Evolutionary conservation across 1,140 invertebrate genomes (phyloP).

Genomic region (Drosophila fuyamai): DNA sequence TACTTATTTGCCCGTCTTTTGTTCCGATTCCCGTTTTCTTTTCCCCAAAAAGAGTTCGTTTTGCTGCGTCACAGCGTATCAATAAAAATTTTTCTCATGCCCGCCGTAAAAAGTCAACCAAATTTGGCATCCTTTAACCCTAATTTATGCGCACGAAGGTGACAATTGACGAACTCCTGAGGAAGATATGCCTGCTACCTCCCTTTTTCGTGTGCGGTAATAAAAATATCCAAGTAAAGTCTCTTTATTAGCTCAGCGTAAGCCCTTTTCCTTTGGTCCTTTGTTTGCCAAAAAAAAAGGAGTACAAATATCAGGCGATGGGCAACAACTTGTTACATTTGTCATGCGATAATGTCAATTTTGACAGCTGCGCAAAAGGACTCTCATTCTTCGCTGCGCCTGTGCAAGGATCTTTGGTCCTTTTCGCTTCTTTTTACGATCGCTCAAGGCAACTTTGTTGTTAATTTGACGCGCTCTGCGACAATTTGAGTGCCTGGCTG

Average conservation of each 20-base stretch:
- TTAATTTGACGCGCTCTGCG: conserved; percentile 73
- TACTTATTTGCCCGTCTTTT: not conserved
- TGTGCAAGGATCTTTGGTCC: conserved; percentile 19
- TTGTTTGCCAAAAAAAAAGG: conserved; percentile 58
- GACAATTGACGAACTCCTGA: conserved; percentile 78
- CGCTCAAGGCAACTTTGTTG: conserved; percentile 76
- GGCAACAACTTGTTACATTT: conserved; percentile 83
- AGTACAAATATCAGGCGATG: conserved; percentile 33
- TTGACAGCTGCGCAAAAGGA: conserved; percentile 81
- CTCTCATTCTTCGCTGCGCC: conserved; percentile 29
- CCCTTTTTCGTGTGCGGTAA: conserved; percentile 47
- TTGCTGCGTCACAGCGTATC: conserved; percentile 67
- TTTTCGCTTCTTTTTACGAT: conserved; percentile 45
- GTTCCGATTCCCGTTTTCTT: conserved; percentile 8
- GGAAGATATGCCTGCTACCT: conserved; percentile 13
- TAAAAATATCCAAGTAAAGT: conserved; percentile 82
- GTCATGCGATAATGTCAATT: conserved; percentile 82
- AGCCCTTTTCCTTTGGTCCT: conserved; percentile 46
- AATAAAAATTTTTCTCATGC: conserved; percentile 80
- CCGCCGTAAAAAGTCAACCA: conserved; percentile 24
- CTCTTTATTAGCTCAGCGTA: conserved; percentile 77
- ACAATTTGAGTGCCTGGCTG: conserved; percentile 50
- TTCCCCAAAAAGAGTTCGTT: conserved; percentile 1
- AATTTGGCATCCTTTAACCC: conserved; percentile 70
- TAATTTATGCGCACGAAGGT: conserved; percentile 80